A percentile compares a stretch with the other conserved stretches of the same genome.
These are phyloP conservation scores for Bellardia pandia DNA, from an alignment of 2,888 invertebrate genomes.

Conservation along the genomic window DNA sequence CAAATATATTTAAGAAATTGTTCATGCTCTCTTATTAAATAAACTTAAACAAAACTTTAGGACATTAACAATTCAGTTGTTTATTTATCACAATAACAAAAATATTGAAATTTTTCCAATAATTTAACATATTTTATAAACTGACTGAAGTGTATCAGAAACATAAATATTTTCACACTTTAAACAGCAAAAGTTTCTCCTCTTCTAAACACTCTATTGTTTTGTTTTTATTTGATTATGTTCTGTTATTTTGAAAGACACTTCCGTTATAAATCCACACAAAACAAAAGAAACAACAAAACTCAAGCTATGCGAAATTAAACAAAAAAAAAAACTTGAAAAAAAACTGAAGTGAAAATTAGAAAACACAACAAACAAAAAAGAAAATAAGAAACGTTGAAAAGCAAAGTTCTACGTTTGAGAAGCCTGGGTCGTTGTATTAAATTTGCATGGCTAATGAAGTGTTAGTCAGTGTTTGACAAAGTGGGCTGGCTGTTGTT, in stretches of 20 bases:
- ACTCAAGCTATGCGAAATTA: not conserved
- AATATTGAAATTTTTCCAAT: constrained; percentile 46
- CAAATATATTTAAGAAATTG: not conserved
- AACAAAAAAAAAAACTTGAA: not conserved
- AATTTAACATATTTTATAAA: constrained; percentile 45
- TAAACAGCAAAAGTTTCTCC: constrained; percentile 26
- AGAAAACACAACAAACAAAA: not conserved
- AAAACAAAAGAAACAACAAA: constrained; percentile 20
- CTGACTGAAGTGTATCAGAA: constrained; percentile 46
- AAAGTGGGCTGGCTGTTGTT: not conserved
- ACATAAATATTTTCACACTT: constrained; percentile 65
- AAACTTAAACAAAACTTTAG: not conserved
- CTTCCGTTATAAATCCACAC: constrained; percentile 25
- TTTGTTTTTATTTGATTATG: not conserved
- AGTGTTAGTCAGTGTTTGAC: constrained; percentile 60
- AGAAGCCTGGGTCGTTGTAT: constrained; percentile 35
- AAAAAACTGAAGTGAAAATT: not conserved
- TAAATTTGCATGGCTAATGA: constrained; percentile 73
- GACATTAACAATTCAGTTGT: constrained; percentile 39
- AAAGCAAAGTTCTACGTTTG: constrained; percentile 5
- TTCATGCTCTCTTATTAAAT: not conserved
- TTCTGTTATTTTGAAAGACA: constrained; percentile 48
- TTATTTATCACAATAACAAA: not conserved
- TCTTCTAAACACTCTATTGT: not conserved
- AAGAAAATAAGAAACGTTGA: not conserved